Percentiles rank a stretch among this genome's conserved stretches.
phyloP scores from a whole-genome alignment of 1,140 invertebrate species.

The Heliconius hewitsoni region DNA sequence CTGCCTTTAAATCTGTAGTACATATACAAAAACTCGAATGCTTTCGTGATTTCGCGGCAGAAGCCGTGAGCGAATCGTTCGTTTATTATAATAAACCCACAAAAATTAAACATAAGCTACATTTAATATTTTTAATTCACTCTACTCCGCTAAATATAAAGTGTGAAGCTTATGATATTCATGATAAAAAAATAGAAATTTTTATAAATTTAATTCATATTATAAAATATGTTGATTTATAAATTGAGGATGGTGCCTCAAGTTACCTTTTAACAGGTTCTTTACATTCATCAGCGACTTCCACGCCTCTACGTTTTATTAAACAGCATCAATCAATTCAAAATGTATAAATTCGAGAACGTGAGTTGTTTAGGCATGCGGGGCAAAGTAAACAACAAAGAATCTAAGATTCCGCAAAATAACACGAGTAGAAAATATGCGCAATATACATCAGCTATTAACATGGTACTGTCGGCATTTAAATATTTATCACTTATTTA shows the following conservation, averaged over 20 bases:
- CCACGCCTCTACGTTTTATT: constrained; percentile 12
- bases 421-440: constrained; percentile 23
- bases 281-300: neutral
- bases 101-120: too few species aligned
- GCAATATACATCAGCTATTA: constrained; percentile 31
- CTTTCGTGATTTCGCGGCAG: too few species aligned
- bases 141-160: too few species aligned
- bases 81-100: too few species aligned
- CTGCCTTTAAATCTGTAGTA: too few species aligned
- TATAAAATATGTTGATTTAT: neutral
- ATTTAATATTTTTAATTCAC: too few species aligned
- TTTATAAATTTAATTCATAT: neutral
- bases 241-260: neutral
- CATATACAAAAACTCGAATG: too few species aligned
- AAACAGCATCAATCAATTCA: constrained; percentile 11
- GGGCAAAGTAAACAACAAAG: constrained; percentile 21
- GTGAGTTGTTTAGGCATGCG: constrained; percentile 20
- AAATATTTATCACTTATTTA: constrained; percentile 37
- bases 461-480: constrained; percentile 29
- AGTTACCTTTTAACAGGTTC: neutral
- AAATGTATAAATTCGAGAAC: constrained; percentile 14
- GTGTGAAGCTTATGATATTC: too few species aligned
- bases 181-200: neutral
- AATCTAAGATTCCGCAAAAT: constrained; percentile 24
- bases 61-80: too few species aligned